phyloP scores from a whole-genome alignment of 2,888 invertebrate genomes.

The Dermolepida albohirtum region DNA sequence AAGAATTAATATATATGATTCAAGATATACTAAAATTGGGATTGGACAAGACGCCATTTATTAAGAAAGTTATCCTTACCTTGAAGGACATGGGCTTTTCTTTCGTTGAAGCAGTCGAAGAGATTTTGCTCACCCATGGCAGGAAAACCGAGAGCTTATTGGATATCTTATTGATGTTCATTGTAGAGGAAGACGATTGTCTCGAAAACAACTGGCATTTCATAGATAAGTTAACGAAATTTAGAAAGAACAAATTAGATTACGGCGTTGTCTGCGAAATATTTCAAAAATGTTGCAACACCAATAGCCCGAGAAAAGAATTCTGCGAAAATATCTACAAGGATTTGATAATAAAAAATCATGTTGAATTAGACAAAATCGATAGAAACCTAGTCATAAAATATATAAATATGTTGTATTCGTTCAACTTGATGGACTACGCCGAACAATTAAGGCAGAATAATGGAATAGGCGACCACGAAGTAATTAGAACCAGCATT shows the following conservation, averaged over 20 bases:
- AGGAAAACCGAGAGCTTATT: slow-evolving; percentile 29
- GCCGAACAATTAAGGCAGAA: slow-evolving; percentile 30
- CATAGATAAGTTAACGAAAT: slow-evolving; percentile 39
- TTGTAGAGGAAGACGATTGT: slow-evolving; percentile 39
- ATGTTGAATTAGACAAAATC: slow-evolving; percentile 27
- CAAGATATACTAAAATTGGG: slow-evolving; percentile 18
- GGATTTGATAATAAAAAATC: slow-evolving; percentile 37
- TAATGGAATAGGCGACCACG: slow-evolving; percentile 14
- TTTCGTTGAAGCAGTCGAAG: slow-evolving; percentile 36
- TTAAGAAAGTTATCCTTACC: slow-evolving; percentile 32
- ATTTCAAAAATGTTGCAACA: slow-evolving; percentile 33
- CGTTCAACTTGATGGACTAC: slow-evolving; percentile 20
- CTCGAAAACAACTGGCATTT: slow-evolving; percentile 42
- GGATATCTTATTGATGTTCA: slow-evolving; percentile 42
- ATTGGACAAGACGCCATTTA: slow-evolving; percentile 29
- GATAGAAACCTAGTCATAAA: slow-evolving; percentile 23
- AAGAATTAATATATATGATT: slow-evolving; percentile 25
- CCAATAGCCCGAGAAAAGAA: slow-evolving; percentile 3
- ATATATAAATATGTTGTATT: slow-evolving; percentile 30
- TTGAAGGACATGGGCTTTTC: slow-evolving; percentile 41
- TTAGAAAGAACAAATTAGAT: slow-evolving; percentile 33
- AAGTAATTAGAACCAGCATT: not conserved
- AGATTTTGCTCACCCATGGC: slow-evolving; percentile 40
- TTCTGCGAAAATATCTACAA: slow-evolving; percentile 39
- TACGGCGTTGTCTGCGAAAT: slow-evolving; percentile 36